Percentiles rank a stretch among this genome's conserved stretches.
phyloP scores from a whole-genome alignment of 2,888 invertebrate genomes.

The Allophyes oxyacanthae region DNA sequence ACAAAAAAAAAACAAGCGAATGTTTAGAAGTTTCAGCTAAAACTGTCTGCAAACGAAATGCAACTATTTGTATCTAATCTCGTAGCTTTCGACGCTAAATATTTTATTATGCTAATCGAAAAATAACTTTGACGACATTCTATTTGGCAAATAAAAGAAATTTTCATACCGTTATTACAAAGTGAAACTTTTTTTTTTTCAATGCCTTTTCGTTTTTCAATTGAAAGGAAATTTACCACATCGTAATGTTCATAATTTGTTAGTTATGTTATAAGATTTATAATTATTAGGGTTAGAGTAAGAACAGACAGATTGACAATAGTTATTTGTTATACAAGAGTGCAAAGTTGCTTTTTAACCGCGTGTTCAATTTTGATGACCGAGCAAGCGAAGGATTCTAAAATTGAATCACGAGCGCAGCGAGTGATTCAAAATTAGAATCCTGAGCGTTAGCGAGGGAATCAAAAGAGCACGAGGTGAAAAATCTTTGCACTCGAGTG shows the following conservation, averaged over 20 bases:
- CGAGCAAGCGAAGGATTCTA: too few species aligned
- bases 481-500: too few species aligned
- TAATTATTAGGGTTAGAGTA: constrained; percentile 4
- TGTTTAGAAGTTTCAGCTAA: background rate
- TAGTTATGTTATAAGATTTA: constrained; percentile 14
- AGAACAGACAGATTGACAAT: too few species aligned
- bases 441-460: too few species aligned
- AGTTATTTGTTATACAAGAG: too few species aligned
- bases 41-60: constrained; percentile 9
- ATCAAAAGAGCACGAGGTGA: too few species aligned
- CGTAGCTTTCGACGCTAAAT: constrained; percentile 7
- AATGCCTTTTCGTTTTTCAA: background rate
- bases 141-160: constrained; percentile 23
- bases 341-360: too few species aligned
- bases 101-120: constrained; percentile 2
- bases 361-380: too few species aligned
- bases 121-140: constrained; percentile 20
- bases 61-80: constrained; percentile 8
- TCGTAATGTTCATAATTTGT: constrained; percentile 20
- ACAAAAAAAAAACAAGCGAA: constrained; percentile 9
- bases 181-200: constrained; percentile 8
- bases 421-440: too few species aligned
- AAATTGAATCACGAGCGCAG: too few species aligned
- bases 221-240: constrained; percentile 23
- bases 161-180: constrained; percentile 13